Evolutionary conservation across 2,797 vertebrate species (phyloP).

Genomic region (Rallus crepitans): DNA sequence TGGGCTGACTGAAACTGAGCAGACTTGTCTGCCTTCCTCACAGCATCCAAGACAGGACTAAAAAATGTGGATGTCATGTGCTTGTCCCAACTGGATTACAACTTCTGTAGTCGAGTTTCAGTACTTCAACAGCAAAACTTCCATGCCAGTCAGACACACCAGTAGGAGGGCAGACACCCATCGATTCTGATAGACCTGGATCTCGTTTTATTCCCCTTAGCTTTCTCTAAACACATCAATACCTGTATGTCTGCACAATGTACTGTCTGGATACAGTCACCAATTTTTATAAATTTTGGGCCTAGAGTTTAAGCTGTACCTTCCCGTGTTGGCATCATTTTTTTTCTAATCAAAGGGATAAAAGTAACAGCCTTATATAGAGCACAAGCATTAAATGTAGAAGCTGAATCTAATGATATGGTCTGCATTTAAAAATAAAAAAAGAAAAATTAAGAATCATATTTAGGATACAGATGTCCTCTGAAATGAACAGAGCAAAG

Average conservation of each 20-base stretch:
- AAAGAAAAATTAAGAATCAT: not conserved
- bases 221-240: not conserved
- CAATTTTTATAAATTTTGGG: not conserved
- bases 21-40: not conserved
- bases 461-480: not conserved
- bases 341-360: not conserved
- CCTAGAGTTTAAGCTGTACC: not conserved
- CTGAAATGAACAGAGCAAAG: conserved; percentile 5
- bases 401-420: not conserved
- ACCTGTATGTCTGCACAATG: not conserved
- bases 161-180: not conserved
- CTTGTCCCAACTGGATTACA: not conserved
- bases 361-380: not conserved
- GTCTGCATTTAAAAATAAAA: not conserved
- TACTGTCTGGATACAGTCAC: not conserved
- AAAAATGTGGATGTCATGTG: not conserved
- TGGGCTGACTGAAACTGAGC: not conserved
- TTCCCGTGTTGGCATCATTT: not conserved
- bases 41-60: not conserved
- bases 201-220: not conserved
- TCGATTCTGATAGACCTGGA: not conserved
- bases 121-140: not conserved
- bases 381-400: not conserved
- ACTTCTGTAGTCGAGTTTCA: not conserved
- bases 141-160: not conserved